phyloP scores from a whole-genome alignment of 2,888 invertebrate genomes.

The Serripes groenlandicus region DNA sequence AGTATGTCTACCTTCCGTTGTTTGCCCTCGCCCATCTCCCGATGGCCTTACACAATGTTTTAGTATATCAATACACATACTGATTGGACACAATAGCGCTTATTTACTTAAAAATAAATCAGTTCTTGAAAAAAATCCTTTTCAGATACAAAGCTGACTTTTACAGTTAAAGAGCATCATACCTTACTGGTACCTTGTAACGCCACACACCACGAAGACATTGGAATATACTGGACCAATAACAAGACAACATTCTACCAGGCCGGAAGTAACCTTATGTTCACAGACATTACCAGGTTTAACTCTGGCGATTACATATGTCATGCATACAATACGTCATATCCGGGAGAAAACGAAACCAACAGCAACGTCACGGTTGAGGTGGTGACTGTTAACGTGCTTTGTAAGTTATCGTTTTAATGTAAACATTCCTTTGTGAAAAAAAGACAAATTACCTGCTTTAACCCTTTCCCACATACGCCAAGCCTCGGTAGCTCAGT shows the following conservation, averaged over 20 bases:
- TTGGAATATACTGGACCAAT: constrained; percentile 46
- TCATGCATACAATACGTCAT: constrained; percentile 41
- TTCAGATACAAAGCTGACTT: neutral
- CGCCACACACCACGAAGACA: constrained; percentile 2
- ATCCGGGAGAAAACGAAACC: constrained; percentile 31
- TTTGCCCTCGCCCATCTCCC: too few relatives aligned
- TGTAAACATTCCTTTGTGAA: too few relatives aligned
- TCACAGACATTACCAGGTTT: constrained; percentile 31
- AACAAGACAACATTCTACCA: constrained; percentile 33
- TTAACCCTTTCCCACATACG: too few relatives aligned
- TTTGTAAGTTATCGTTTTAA: constrained; percentile 50
- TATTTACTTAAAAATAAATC: too few relatives aligned
- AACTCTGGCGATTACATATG: constrained; percentile 45
- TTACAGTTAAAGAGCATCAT: constrained; percentile 35
- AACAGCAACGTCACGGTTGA: constrained; percentile 27
- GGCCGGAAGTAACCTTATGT: constrained; percentile 29
- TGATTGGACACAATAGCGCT: too few relatives aligned
- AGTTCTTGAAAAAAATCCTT: too few relatives aligned
- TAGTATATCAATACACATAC: too few relatives aligned
- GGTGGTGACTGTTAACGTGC: constrained; percentile 34
- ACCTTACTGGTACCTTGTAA: constrained; percentile 40
- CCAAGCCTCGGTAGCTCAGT: too few relatives aligned
- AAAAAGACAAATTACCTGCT: too few relatives aligned
- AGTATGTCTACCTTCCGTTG: too few relatives aligned
- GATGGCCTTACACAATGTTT: too few relatives aligned